Base-by-base conservation (phyloP, 2,113 vertebrate species). In the Nycticorax nycticorax region DNA sequence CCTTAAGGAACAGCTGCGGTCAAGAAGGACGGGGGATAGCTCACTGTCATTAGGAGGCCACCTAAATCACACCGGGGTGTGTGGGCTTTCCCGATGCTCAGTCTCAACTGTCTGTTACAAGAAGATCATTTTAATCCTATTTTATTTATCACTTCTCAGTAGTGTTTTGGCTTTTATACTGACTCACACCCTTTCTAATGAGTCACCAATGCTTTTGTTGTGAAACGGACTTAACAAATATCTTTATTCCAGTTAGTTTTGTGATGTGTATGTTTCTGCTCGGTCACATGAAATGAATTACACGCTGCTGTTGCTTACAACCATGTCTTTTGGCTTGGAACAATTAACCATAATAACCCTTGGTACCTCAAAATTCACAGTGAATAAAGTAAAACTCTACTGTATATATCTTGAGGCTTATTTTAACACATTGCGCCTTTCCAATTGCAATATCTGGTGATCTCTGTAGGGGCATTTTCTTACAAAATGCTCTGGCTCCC, bases 51-150 rank as follows among this genome's bases (percentile, higher is more conserved):
- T 78, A 9, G 56, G 81, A 94, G 88, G n/a, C 73, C 77, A 81
- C 66, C 63, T 73, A 48, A 84, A 68, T 79, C 72, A 53, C 50
- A 68, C 30, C 37, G 56, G 89, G 33, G 14, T 91, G 6, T 14
- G 48, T 59, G 60, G 37, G 22, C 39, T 81, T 95, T 89, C 71
- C 68, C 79, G 80, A 71, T 87, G 68, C n/a, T 96, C 68, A 20
- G 62, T 39, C 77, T 96, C 81, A 90, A 48, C 76, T 78, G 73
- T 89, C 74, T 96, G 94, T 39, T 81, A 57, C 56, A 77, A 77
- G 93, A 80, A 83, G 90, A 93, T 96, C 85, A 95, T 86, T 93
- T 85, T 89, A 96, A 95, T 95, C 89, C 87, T 55, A 15, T 85
- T 89, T 75, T 77, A 62, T 93, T 88, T 89, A 48, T 89, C 39